phyloP scores from a whole-genome alignment of 2,888 invertebrate genomes.

The Eutolmus rufibarbis region DNA sequence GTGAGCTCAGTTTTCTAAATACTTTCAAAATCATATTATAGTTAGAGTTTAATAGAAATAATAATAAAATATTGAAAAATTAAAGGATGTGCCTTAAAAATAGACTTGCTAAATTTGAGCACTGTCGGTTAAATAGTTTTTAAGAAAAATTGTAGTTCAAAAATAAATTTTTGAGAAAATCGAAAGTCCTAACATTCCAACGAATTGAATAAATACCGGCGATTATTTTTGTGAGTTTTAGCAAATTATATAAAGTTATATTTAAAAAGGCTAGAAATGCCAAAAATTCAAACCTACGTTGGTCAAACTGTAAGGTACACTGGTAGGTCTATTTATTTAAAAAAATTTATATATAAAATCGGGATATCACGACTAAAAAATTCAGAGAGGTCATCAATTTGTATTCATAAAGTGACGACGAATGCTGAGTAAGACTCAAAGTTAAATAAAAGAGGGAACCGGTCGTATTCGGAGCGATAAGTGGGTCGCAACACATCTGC shows the following conservation, averaged over 20 bases:
- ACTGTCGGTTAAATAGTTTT: not conserved
- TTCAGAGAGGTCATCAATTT: not conserved
- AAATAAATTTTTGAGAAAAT: not conserved
- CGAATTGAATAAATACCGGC: too few species aligned
- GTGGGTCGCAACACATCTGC: not conserved
- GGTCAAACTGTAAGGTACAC: too few species aligned
- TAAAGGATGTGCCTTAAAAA: too few species aligned
- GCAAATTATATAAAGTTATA: too few species aligned
- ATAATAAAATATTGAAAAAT: not conserved
- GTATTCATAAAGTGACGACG: not conserved
- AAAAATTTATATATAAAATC: not conserved
- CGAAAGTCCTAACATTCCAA: too few species aligned
- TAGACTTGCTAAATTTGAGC: too few species aligned
- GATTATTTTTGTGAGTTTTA: too few species aligned
- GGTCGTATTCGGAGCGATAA: not conserved
- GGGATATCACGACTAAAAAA: not conserved
- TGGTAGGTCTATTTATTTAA: too few species aligned
- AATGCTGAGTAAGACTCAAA: not conserved
- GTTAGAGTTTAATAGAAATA: too few species aligned
- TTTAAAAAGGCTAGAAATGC: too few species aligned
- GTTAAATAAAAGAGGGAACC: not conserved
- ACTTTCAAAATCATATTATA: too few species aligned
- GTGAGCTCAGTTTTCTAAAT: not conserved
- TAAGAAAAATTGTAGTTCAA: not conserved
- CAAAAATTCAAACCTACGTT: too few species aligned